A percentile compares a stretch with the other conserved stretches of the same genome.
These are phyloP conservation scores for Psix sp. DNA, from an alignment of 1,140 invertebrate species.

Conservation along the genomic window DNA sequence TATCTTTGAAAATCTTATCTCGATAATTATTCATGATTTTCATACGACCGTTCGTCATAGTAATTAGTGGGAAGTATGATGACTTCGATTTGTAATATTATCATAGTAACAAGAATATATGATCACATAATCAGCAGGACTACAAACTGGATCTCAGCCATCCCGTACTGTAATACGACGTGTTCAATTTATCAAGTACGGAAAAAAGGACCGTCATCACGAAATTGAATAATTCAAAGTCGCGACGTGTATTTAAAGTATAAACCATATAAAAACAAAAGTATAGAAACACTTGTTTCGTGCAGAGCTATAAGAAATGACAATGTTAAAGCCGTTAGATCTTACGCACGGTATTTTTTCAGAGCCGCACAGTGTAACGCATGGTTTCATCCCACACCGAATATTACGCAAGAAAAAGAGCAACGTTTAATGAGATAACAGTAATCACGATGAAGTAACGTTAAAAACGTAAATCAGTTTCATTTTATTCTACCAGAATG, in stretches of 20 bases:
- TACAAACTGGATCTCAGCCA: conserved; percentile 20
- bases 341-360: conserved; percentile 2
- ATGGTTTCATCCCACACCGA: conserved; percentile 33
- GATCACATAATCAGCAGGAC: conserved; percentile 18
- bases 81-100: conserved; percentile 14
- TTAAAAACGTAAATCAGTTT: conserved; percentile 60
- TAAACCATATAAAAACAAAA: too few species aligned
- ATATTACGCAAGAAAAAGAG: conserved; percentile 38
- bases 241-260: background rate
- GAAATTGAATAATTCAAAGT: conserved; percentile 15
- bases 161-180: conserved; percentile 12
- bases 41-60: background rate
- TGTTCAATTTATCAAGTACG: too few species aligned
- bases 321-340: too few species aligned
- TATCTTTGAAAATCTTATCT: background rate
- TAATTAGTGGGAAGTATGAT: conserved; percentile 26
- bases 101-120: conserved; percentile 23
- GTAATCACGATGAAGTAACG: conserved; percentile 54
- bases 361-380: conserved; percentile 1
- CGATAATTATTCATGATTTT: background rate
- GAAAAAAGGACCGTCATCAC: too few species aligned
- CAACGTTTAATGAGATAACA: conserved; percentile 49
- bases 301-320: too few species aligned
- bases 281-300: too few species aligned
- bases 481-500: conserved; percentile 58